A percentile compares a stretch with the other conserved stretches of the same genome.
phyloP scores from a whole-genome alignment of 2,888 invertebrate species.

The Eubasilissa splendida region DNA sequence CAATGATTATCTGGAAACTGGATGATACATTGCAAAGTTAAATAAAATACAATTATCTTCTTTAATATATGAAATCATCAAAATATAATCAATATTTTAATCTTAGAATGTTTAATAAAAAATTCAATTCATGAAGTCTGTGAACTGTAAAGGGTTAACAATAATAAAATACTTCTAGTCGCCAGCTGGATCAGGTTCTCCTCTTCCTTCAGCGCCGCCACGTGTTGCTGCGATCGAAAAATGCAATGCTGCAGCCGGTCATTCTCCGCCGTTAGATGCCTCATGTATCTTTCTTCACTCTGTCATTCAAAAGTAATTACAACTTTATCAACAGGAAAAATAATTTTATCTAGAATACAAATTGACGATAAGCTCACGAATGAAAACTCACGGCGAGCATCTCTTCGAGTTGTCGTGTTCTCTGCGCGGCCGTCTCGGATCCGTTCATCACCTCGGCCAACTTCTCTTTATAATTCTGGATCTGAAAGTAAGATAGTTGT shows the following conservation, averaged over 20 bases:
- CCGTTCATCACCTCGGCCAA: slow-evolving; percentile 70
- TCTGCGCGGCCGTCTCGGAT: slow-evolving; percentile 73
- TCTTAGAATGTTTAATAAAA: not conserved
- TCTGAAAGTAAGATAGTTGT: slow-evolving; percentile 62
- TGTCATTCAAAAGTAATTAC: slow-evolving; percentile 57
- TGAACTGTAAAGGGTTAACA: not conserved
- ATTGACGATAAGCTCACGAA: too few species aligned
- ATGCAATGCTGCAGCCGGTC: slow-evolving; percentile 71
- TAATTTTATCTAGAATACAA: too few species aligned
- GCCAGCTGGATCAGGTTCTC: slow-evolving; percentile 59
- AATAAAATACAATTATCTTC: too few species aligned
- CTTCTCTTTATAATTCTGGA: slow-evolving; percentile 69
- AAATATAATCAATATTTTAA: not conserved
- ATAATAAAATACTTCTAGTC: slow-evolving; percentile 41
- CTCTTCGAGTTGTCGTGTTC: slow-evolving; percentile 74
- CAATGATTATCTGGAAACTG: too few species aligned
- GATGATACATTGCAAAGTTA: too few species aligned
- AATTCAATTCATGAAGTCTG: not conserved
- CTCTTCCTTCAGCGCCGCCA: slow-evolving; percentile 67
- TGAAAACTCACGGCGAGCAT: slow-evolving; percentile 68
- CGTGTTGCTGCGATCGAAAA: slow-evolving; percentile 69
- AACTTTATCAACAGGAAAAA: too few species aligned
- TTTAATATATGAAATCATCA: not conserved
- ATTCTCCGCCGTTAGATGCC: slow-evolving; percentile 66
- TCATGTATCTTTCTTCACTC: slow-evolving; percentile 72